phyloP scores from a whole-genome alignment of 2,888 invertebrate species.

The Brachyptera putata region DNA sequence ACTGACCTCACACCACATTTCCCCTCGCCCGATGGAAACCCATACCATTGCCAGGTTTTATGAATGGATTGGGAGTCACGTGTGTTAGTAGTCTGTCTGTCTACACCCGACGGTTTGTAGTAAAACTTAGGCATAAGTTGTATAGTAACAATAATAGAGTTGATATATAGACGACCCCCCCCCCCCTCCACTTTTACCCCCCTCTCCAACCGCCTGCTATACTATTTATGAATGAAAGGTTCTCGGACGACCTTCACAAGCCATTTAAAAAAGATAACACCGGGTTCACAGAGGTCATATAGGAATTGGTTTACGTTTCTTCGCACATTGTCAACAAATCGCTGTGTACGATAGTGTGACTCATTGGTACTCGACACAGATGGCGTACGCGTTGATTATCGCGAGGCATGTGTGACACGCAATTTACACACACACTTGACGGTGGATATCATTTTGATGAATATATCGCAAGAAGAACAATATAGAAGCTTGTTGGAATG shows the following conservation, averaged over 20 bases:
- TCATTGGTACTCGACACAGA: not conserved
- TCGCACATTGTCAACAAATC: slow-evolving; percentile 8
- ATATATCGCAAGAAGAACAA: no score
- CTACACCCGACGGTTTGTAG: slow-evolving; percentile 12
- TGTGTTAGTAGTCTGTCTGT: slow-evolving; percentile 12
- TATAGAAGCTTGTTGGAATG: no score
- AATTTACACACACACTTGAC: no score
- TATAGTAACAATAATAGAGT: slow-evolving; percentile 22
- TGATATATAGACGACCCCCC: slow-evolving; percentile 21
- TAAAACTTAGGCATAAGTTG: slow-evolving; percentile 21
- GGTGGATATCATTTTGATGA: no score
- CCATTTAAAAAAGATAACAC: slow-evolving; percentile 16
- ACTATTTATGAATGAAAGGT: slow-evolving; percentile 11
- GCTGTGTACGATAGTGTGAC: no score
- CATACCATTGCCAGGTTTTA: slow-evolving; percentile 19
- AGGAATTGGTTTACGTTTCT: slow-evolving; percentile 5
- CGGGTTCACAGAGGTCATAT: slow-evolving; percentile 7
- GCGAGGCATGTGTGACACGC: no score
- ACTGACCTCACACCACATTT: slow-evolving; percentile 10
- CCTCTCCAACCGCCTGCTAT: not conserved
- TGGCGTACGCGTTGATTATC: no score
- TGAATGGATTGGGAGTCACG: slow-evolving; percentile 24
- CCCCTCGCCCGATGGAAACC: slow-evolving; percentile 10
- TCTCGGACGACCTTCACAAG: slow-evolving; percentile 17
- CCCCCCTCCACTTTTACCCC: not conserved